phyloP scores from a whole-genome alignment of 2,888 invertebrate genomes.

The Acheta domesticus region DNA sequence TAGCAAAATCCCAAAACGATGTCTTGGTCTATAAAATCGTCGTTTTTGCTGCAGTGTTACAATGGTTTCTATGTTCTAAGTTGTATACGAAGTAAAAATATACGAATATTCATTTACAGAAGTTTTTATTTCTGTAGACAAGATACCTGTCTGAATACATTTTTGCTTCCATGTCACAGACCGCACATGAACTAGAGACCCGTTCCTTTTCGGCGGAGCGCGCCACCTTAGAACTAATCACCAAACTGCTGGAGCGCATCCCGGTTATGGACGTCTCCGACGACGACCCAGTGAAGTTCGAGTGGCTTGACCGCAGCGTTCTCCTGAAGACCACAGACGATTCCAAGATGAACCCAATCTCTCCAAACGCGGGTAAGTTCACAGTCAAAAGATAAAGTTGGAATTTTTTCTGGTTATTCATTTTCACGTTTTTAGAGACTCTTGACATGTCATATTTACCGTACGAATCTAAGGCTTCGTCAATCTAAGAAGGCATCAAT shows the following conservation, averaged over 20 bases:
- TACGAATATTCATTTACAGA: no score
- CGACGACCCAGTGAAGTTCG: conserved; percentile 52
- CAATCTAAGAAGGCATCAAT: no score
- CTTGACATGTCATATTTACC: no score
- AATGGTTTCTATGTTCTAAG: no score
- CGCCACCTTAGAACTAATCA: conserved; percentile 71
- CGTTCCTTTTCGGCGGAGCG: conserved; percentile 68
- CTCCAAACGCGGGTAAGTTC: conserved; percentile 25
- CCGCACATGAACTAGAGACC: conserved; percentile 52
- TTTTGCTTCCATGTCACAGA: conserved; percentile 41
- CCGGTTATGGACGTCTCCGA: conserved; percentile 48
- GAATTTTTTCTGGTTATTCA: background rate
- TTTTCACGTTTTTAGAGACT: background rate
- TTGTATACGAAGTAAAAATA: no score
- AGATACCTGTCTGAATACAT: no score
- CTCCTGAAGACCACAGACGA: conserved; percentile 60
- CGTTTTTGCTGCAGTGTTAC: no score
- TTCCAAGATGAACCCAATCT: conserved; percentile 45
- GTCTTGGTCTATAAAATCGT: no score
- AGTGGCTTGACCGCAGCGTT: conserved; percentile 62
- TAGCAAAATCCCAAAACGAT: no score
- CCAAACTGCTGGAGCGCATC: conserved; percentile 63
- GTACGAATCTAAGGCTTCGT: no score
- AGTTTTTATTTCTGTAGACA: no score
- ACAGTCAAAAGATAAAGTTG: background rate